A percentile compares a stretch with the other conserved stretches of the same genome.
Conservation (phyloP, 2,113 vertebrate genomes). For the Antechinus stuartii region DNA sequence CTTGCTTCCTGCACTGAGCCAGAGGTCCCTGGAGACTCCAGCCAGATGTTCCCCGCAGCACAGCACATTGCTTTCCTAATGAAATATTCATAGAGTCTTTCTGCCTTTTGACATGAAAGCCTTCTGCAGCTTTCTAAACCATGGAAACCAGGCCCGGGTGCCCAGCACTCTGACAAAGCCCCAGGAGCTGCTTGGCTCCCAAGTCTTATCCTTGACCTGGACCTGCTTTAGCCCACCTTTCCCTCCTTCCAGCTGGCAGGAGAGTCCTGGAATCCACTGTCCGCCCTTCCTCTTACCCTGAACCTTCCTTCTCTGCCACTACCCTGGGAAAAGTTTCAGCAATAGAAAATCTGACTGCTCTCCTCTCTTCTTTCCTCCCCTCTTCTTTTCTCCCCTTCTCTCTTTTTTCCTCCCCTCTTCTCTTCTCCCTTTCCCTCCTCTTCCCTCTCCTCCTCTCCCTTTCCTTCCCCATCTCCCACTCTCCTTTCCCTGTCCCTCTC, state of each 20-base stretch:
- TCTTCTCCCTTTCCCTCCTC: too few species aligned
- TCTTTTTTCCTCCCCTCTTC: neutral
- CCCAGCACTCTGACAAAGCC: constrained; percentile 70
- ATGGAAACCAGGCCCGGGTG: constrained; percentile 32
- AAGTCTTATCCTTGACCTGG: neutral
- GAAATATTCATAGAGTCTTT: constrained; percentile 82
- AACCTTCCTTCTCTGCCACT: neutral
- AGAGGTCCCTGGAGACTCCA: constrained; percentile 81
- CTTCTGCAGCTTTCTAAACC: constrained; percentile 71
- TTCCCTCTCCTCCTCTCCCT: too few species aligned
- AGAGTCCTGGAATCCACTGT: neutral
- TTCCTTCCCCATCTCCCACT: too few species aligned
- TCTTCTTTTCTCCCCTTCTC: neutral
- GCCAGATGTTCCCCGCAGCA: constrained; percentile 85
- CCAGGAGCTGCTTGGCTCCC: accelerated
- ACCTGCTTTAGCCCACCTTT: neutral
- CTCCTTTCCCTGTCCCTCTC: too few species aligned
- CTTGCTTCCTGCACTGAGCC: constrained; percentile 81
- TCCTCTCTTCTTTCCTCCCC: neutral
- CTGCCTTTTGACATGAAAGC: constrained; percentile 78
- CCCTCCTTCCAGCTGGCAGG: neutral
- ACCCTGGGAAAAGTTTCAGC: neutral
- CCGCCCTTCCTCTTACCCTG: neutral
- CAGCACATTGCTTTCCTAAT: constrained; percentile 78
- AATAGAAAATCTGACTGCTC: neutral